These are phyloP conservation scores for Lissonota sp. DNA, from an alignment of 2,888 invertebrate species.

Conservation along the genomic window DNA sequence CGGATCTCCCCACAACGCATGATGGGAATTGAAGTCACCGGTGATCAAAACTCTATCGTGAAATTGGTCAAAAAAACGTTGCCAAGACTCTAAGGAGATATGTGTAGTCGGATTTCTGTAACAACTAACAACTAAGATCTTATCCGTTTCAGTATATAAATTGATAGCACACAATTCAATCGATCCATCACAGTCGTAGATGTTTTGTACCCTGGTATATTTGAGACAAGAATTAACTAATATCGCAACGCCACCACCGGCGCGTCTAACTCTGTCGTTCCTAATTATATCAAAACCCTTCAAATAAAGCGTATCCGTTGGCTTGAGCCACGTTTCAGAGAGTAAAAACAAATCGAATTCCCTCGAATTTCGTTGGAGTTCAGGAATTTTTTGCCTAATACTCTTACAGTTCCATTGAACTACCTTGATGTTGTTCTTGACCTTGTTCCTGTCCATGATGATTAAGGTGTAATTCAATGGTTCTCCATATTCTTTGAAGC, in stretches of 20 bases:
- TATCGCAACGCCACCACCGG: slow-evolving; percentile 35
- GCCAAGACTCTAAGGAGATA: slow-evolving; percentile 1
- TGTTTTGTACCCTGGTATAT: slow-evolving; percentile 14
- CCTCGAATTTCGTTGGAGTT: not conserved
- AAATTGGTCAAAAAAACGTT: slow-evolving; percentile 11
- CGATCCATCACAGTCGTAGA: slow-evolving; percentile 25
- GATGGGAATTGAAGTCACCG: slow-evolving; percentile 15
- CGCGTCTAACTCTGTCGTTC: slow-evolving; percentile 6
- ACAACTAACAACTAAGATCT: not conserved
- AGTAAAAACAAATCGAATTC: not conserved
- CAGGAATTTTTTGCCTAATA: not conserved
- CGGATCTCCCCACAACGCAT: not conserved
- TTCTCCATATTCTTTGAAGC: not conserved
- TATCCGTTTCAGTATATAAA: not conserved
- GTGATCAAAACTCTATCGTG: slow-evolving; percentile 4
- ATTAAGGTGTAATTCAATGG: not conserved
- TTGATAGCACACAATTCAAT: slow-evolving; percentile 29
- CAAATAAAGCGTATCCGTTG: slow-evolving; percentile 1
- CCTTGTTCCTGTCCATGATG: not conserved
- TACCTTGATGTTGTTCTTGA: not conserved
- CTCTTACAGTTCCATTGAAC: not conserved
- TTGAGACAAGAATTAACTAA: slow-evolving; percentile 7
- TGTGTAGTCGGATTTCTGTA: slow-evolving; percentile 8
- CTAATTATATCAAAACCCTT: slow-evolving; percentile 31
- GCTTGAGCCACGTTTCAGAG: slow-evolving; percentile 30